Percentiles rank a stretch among this genome's conserved stretches.
Conservation (phyloP, 2,888 invertebrate genomes). For the Oxyteleia sp. region DNA sequence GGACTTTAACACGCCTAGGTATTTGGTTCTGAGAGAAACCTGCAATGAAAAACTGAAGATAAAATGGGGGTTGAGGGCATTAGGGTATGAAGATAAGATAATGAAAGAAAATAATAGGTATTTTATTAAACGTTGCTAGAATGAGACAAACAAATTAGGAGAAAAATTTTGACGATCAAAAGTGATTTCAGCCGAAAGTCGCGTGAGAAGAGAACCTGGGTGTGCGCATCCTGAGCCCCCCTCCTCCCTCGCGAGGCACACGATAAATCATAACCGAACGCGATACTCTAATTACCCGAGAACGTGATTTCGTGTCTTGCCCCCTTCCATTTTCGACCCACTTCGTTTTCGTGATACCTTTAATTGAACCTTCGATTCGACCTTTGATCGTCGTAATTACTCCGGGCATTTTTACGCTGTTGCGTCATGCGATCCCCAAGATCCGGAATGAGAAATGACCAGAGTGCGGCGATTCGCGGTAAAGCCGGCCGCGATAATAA, state of each 20-base stretch:
- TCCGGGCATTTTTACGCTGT: slow-evolving; percentile 56
- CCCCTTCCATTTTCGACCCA: slow-evolving; percentile 53
- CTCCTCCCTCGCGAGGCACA: slow-evolving; percentile 12
- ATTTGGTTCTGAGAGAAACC: not conserved
- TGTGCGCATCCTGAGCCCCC: slow-evolving; percentile 33
- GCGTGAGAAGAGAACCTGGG: slow-evolving; percentile 40
- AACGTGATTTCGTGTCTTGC: slow-evolving; percentile 61
- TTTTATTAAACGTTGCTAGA: too few species aligned
- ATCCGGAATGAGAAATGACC: slow-evolving; percentile 44
- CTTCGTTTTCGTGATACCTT: slow-evolving; percentile 57
- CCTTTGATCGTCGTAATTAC: slow-evolving; percentile 55
- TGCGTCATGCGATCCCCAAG: slow-evolving; percentile 45
- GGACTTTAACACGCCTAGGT: slow-evolving; percentile 8
- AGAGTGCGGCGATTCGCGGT: slow-evolving; percentile 32
- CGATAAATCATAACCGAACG: slow-evolving; percentile 58
- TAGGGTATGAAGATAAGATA: slow-evolving; percentile 22
- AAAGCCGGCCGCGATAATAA: slow-evolving; percentile 32
- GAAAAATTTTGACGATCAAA: not conserved
- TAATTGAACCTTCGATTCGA: slow-evolving; percentile 61
- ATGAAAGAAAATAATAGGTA: too few species aligned
- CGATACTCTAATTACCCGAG: slow-evolving; percentile 50
- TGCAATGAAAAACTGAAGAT: not conserved
- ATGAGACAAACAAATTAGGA: too few species aligned
- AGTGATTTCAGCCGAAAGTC: slow-evolving; percentile 20
- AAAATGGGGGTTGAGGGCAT: not conserved